Evolutionary conservation across 2,113 vertebrate genomes (phyloP).

Genomic region (Rallus limicola): DNA sequence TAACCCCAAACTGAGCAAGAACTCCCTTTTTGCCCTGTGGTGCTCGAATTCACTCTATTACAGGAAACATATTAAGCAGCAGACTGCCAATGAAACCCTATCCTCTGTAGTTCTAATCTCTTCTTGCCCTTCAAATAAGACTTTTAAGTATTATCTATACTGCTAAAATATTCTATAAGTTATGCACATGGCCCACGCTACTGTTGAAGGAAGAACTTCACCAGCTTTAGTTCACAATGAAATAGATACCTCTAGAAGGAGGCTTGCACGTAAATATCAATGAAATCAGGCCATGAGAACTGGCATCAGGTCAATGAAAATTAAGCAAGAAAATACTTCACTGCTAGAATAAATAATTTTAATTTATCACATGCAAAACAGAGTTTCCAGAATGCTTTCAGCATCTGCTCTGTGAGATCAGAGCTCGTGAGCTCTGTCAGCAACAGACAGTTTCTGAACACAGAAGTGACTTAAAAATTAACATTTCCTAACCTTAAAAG

Average conservation of each 20-base stretch:
- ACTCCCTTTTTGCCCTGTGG: neutral
- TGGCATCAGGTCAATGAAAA: conserved; percentile 32
- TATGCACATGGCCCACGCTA: neutral
- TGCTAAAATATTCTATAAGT: conserved; percentile 30
- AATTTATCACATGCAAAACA: neutral
- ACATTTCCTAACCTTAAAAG: conserved; percentile 13
- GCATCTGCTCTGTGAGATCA: conserved; percentile 3
- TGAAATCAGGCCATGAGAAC: conserved; percentile 15
- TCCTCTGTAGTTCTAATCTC: conserved; percentile 59
- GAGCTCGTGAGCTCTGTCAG: conserved; percentile 18
- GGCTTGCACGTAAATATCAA: neutral
- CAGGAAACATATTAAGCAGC: neutral
- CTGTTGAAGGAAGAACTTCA: neutral
- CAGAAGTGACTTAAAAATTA: neutral
- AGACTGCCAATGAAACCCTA: conserved; percentile 40
- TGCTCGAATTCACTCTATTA: neutral
- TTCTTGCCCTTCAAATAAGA: conserved; percentile 38
- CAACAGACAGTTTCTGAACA: neutral
- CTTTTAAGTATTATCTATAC: conserved; percentile 43
- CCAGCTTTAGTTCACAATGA: neutral
- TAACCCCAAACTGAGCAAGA: neutral
- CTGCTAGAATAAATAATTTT: conserved; percentile 30
- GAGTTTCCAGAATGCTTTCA: conserved; percentile 6
- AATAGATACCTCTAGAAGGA: neutral
- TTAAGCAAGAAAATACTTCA: conserved; percentile 30